A percentile compares a stretch with the other conserved stretches of the same genome.
These are phyloP conservation scores for Drosophila ogumai DNA, from an alignment of 1,140 invertebrate species.

Conservation along the genomic window DNA sequence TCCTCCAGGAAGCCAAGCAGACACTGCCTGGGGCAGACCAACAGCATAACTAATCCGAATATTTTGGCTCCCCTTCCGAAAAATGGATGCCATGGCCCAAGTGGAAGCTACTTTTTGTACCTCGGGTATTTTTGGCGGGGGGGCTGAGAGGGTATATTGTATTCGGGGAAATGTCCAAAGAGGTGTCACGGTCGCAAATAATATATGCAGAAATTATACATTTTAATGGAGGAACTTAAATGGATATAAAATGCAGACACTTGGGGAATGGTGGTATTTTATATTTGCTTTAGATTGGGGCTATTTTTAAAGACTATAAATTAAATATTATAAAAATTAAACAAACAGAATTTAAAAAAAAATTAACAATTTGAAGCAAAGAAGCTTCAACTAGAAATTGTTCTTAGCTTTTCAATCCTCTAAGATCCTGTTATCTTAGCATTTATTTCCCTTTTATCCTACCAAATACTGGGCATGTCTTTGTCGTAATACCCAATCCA, in stretches of 20 bases:
- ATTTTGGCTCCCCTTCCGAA: constrained; percentile 37
- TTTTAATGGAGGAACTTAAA: constrained; percentile 4
- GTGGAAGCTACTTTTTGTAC: constrained; percentile 37
- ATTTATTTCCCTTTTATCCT: neutral
- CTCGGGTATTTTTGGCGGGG: neutral
- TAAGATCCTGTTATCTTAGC: neutral
- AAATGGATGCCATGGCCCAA: constrained; percentile 20
- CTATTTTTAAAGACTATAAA: neutral
- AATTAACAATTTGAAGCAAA: too few species aligned
- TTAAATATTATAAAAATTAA: neutral
- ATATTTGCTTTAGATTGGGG: too few species aligned
- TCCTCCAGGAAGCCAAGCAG: constrained; percentile 25
- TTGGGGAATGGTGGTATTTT: neutral
- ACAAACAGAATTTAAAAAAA: neutral
- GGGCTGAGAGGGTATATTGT: constrained; percentile 13
- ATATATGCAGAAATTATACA: constrained; percentile 21
- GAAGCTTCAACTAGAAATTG: neutral
- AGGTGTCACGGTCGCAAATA: constrained; percentile 6
- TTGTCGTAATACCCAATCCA: constrained; percentile 1
- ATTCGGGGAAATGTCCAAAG: neutral
- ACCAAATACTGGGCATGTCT: constrained; percentile 7
- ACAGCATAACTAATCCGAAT: constrained; percentile 81
- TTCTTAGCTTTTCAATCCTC: neutral
- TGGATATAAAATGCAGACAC: neutral
- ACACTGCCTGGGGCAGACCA: constrained; percentile 54